These are phyloP conservation scores for Electrona antarctica DNA, from an alignment of 2,113 vertebrate genomes.

Conservation along the genomic window DNA sequence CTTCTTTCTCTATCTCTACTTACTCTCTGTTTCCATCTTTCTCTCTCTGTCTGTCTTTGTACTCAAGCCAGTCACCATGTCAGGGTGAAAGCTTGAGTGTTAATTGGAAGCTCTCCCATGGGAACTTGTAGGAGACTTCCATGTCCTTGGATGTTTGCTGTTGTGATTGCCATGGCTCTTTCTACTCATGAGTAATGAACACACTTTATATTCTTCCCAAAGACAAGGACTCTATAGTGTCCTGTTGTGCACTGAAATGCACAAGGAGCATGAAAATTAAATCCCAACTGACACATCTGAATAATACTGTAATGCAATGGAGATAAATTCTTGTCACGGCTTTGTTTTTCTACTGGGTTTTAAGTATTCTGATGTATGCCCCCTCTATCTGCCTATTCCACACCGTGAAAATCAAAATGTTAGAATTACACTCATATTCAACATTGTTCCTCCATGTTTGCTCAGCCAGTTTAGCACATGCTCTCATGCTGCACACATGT, in stretches of 20 bases:
- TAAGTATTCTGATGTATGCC: conserved; percentile 4
- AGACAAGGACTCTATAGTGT: conserved; percentile 15
- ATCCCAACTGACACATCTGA: conserved; percentile 19
- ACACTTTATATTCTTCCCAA: conserved; percentile 51
- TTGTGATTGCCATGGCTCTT: conserved; percentile 61
- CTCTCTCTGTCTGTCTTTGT: not conserved
- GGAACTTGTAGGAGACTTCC: conserved; percentile 55
- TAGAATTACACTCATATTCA: no score
- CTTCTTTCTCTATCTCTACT: not conserved
- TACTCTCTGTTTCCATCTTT: not conserved
- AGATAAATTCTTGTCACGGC: conserved; percentile 17
- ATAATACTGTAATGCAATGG: conserved; percentile 29
- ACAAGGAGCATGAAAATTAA: conserved; percentile 15
- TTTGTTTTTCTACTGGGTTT: conserved; percentile 1
- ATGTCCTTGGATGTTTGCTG: conserved; percentile 60
- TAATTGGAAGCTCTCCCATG: conserved; percentile 66
- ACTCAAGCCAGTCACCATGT: conserved; percentile 33
- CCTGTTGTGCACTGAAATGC: conserved; percentile 46
- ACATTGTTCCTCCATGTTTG: no score
- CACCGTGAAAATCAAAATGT: no score
- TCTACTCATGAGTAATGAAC: conserved; percentile 51
- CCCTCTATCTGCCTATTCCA: not conserved
- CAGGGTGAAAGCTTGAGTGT: conserved; percentile 56
- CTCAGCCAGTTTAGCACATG: no score
- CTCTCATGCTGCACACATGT: no score